A percentile compares a stretch with the other conserved stretches of the same genome.
phyloP scores from a whole-genome alignment of 2,888 invertebrate genomes.

The Polia nebulosa region DNA sequence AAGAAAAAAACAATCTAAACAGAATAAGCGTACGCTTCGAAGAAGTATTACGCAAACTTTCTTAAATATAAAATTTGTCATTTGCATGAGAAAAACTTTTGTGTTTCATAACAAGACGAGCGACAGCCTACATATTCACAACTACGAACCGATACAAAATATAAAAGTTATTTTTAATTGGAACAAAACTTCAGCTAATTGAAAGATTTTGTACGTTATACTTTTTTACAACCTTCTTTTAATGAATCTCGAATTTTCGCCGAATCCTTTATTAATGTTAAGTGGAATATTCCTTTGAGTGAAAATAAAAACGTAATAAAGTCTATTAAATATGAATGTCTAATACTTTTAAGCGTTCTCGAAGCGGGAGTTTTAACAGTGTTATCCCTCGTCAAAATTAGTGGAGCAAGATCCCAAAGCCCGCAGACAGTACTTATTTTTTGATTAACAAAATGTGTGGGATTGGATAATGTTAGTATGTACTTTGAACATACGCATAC shows the following conservation, averaged over 20 bases:
- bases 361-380: constrained; percentile 67
- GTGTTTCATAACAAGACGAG: constrained; percentile 41
- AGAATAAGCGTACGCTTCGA: constrained; percentile 29
- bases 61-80: constrained; percentile 53
- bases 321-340: constrained; percentile 68
- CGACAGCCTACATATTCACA: constrained; percentile 14
- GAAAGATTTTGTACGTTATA: constrained; percentile 31
- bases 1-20: constrained; percentile 45
- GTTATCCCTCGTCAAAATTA: constrained; percentile 68
- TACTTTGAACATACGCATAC: too few species aligned
- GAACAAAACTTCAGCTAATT: constrained; percentile 33
- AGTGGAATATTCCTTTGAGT: constrained; percentile 56
- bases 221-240: constrained; percentile 30
- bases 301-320: constrained; percentile 58
- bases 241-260: constrained; percentile 41
- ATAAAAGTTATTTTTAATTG: constrained; percentile 27
- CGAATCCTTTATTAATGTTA: constrained; percentile 45
- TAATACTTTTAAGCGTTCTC: constrained; percentile 66
- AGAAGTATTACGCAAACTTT: constrained; percentile 54
- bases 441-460: too few species aligned
- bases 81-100: constrained; percentile 53
- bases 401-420: too few species aligned
- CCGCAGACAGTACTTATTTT: too few species aligned
- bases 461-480: too few species aligned
- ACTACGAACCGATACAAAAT: constrained; percentile 16